A percentile compares a stretch with the other conserved stretches of the same genome.
phyloP scores from a whole-genome alignment of 2,113 vertebrate genomes.

The Peromyscus polionotus region DNA sequence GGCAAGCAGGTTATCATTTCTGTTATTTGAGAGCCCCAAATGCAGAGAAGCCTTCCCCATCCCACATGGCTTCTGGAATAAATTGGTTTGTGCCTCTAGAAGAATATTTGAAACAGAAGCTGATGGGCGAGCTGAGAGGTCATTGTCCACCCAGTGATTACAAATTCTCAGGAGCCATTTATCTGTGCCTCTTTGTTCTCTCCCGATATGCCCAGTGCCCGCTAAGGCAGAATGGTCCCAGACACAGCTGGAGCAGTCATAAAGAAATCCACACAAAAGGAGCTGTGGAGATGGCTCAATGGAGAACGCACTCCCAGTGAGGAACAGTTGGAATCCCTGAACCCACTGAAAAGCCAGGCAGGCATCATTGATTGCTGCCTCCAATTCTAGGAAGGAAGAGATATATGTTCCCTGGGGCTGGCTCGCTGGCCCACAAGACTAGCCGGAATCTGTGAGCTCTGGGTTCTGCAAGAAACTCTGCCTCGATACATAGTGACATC shows the following conservation, averaged over 20 bases:
- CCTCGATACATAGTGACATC: not conserved
- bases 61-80: not conserved
- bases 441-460: not conserved
- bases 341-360: not conserved
- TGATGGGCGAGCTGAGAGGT: not conserved
- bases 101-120: not conserved
- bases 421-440: not conserved
- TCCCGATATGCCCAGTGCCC: not conserved
- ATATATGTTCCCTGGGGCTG: not conserved
- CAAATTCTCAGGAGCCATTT: not conserved
- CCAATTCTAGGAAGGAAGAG: not conserved
- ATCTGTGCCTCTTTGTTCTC: not conserved
- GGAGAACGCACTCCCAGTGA: not conserved
- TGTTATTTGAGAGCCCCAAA: not conserved
- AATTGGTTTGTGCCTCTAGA: conserved; percentile 15
- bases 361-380: not conserved
- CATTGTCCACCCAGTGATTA: not conserved
- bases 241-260: not conserved
- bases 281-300: not conserved
- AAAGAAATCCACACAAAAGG: not conserved
- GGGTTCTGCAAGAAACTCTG: not conserved
- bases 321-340: not conserved
- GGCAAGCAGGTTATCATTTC: not conserved
- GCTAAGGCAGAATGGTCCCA: not conserved
- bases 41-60: not conserved